Conservation (phyloP, 1,140 invertebrate species). For the Drosophila lowei region DNA sequence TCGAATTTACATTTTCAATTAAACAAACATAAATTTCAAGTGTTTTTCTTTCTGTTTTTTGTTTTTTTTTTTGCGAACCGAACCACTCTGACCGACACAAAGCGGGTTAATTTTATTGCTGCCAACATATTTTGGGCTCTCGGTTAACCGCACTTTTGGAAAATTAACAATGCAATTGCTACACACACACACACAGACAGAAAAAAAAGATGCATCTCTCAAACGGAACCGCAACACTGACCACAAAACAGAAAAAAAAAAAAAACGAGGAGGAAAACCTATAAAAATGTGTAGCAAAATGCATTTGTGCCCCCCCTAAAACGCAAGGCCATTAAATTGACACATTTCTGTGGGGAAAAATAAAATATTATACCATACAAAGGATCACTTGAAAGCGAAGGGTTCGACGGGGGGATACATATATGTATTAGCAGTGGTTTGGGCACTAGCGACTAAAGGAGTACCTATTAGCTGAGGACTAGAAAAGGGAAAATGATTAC, state of each 20-base stretch:
- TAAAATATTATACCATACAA: conserved; percentile 35
- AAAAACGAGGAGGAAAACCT: not conserved
- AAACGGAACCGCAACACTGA: conserved; percentile 28
- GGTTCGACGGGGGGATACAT: not conserved
- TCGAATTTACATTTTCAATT: conserved; percentile 6
- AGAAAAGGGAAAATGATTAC: no score
- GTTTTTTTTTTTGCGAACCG: not conserved
- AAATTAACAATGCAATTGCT: conserved; percentile 52
- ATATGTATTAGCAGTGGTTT: not conserved
- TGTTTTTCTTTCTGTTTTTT: not conserved
- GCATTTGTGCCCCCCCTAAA: conserved; percentile 19
- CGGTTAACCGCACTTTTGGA: conserved; percentile 37
- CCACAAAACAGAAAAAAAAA: conserved; percentile 48
- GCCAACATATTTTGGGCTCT: conserved; percentile 37
- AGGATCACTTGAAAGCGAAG: conserved; percentile 19
- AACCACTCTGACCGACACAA: conserved; percentile 9
- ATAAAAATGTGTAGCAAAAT: conserved; percentile 26
- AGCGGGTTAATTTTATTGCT: conserved; percentile 44
- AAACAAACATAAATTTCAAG: conserved; percentile 5
- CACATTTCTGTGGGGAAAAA: conserved; percentile 42
- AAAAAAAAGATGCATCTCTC: conserved; percentile 4
- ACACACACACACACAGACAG: conserved; percentile 43
- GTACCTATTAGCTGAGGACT: no score
- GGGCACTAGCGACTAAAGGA: no score
- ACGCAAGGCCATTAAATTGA: conserved; percentile 47